Evolutionary conservation across 2,797 vertebrate genomes (phyloP), one percentile per base, ranked within the genome.

Genomic region (Gobionotothen gibberifrons): DNA sequence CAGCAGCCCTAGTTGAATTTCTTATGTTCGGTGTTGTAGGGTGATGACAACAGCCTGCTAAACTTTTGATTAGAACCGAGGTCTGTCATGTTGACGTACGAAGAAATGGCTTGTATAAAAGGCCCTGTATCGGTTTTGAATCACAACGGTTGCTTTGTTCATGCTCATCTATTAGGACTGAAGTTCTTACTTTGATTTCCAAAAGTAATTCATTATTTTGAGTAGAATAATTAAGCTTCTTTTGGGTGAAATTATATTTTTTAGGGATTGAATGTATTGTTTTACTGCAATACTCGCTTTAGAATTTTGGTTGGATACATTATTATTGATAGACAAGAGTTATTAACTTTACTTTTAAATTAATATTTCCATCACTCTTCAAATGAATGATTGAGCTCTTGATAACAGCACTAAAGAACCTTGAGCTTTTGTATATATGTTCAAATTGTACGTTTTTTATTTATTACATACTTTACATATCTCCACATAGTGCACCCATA

Each of bases 21-120:
- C 78, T 83, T 82, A 81, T 83, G 70, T 86, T 26, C 46, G 15
- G 15, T 43, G 47, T 61, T 62, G 66, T 32, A 1, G 5, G 43
- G 59, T 70, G 76, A 60, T 82, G 69, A 84, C 69, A 81, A 49
- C 52, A 43, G 39, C 3, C 36, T 71, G 56, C 21, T 58, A 68
- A 84, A 78, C 47, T 43, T 76, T 83, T 84, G 81, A 83, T 84
- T 16, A 74, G 56, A 60, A 63, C 78, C 9, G 0, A 52, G 60
- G 43, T 43, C 36, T 69, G 58, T 59, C 51, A 13, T 42, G 57
- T 69, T 26, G 49, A 7, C 16, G 11, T 39, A 11, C 46, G 67
- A 68, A 46, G 29, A 61, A 64, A 21, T 64, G 13, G 9, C n/a
- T 64, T 55, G 2, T 55, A 48, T 44, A 19, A 64, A 71, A 79